Base-by-base conservation (phyloP, 2,888 invertebrate species). In the Nymphalis urticae region DNA sequence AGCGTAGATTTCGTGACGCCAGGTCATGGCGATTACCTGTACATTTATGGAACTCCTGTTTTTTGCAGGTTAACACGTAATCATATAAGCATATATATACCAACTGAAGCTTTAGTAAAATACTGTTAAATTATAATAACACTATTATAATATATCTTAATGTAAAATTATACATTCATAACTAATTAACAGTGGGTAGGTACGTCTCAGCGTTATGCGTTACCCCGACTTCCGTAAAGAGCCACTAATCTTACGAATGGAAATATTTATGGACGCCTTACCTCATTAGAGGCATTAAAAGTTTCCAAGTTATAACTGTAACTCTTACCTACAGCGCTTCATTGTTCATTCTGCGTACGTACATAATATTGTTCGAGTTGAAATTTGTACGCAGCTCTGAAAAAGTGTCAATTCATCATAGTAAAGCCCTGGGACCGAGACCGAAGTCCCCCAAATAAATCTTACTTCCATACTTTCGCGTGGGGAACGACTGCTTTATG, bases 351-450 rank as follows among this genome's bases (percentile, higher is more conserved):
- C 92, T 82, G 83, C 82, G 83, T 85, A 87, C 92, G 92, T 91
- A 89, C 56, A 56, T 48, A 61, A 59, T 90, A 89, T 87, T 88
- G 87, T 77, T 79, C 72, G 85, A 88, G 88, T 69, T 88, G 84
- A 90, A 92, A 92, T 91, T 92, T 90, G 92, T 89, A 87, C 87
- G 88, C 85, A 81, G 82, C 84, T 82, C 88, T 91, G 89, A 91
- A 92, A 92, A 91, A 92, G 91, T 90, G 90, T 88, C 91, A 91
- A 92, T 92, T 92, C 92, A 92, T 92, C 92, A 92, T 92, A 88
- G 86, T 80, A 91, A 90, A 91, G 91, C 90, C 89, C 85, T 83
- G 84, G 87, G 89, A 88, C 88, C 86, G 86, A 87, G 88, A 84
- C 83, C 89, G 87, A 85, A 89, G 92, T 90, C 91, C 89, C 90